Evolutionary conservation across 2,797 vertebrate genomes (phyloP).

Genomic region (Xenentodon cancila): DNA sequence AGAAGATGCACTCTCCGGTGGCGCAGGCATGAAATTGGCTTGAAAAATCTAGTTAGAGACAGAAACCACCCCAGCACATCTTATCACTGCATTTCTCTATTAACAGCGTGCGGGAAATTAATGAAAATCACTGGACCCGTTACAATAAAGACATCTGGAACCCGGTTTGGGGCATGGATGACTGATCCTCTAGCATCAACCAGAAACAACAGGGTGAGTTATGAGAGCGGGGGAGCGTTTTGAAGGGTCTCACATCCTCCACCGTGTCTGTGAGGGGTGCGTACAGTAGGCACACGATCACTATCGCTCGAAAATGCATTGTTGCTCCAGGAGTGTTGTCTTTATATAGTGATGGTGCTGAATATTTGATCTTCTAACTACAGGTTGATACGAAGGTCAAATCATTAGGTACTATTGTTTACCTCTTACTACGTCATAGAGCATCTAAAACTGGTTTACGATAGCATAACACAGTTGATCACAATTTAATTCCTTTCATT

Average conservation of each 20-base stretch:
- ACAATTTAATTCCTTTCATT: too few species aligned
- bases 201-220: slow-evolving; percentile 93
- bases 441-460: too few species aligned
- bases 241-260: slow-evolving; percentile 3
- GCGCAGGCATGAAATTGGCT: slow-evolving; percentile 79
- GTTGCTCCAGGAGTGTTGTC: too few species aligned
- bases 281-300: neutral
- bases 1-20: slow-evolving; percentile 58
- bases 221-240: slow-evolving; percentile 36
- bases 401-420: too few species aligned
- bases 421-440: too few species aligned
- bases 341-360: too few species aligned
- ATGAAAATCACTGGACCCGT: slow-evolving; percentile 98
- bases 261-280: slow-evolving; percentile 37
- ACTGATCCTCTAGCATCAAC: slow-evolving; percentile 93
- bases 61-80: slow-evolving; percentile 64
- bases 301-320: neutral
- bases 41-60: slow-evolving; percentile 76
- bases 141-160: slow-evolving; percentile 98
- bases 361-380: too few species aligned
- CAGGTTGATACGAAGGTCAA: too few species aligned
- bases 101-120: slow-evolving; percentile 97
- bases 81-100: slow-evolving; percentile 81
- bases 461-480: too few species aligned
- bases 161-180: slow-evolving; percentile 99